Evolutionary conservation across 2,797 vertebrate species (phyloP), one percentile per base, ranked within the genome.

Genomic region (Channallabes apus): DNA sequence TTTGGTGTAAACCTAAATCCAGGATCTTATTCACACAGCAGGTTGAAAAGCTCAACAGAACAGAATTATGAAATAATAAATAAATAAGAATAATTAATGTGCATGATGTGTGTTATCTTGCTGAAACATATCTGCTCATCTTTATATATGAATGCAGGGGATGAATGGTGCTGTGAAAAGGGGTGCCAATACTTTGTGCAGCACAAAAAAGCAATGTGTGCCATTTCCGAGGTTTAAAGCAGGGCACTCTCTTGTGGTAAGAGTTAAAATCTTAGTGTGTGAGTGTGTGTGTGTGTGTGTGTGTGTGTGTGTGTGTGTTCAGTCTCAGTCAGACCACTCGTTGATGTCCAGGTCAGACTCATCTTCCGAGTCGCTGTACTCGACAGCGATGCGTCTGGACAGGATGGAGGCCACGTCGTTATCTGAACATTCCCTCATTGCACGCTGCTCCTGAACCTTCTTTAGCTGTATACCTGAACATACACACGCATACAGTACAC

Each of bases 331-430:
- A 67, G 97, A 94, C 98, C 98, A 99, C 91, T 98, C 97, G 6
- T 97, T 97, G 90, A 97, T 96, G 46, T 99, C 97, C 75, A 97
- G 95, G 67, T 98, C 98, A 11, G 97, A 99, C 87, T 98, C 97
- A 1, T 98, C 97, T 41, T 99, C 97, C 0, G 97, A 97, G 89
- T 98, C 96, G 2, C 96, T 99, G 89, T 97, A 99, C 77, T 99
- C 98, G 87, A 99, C 97, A 3, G 97, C 97, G 51, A 99, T 98
- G 76, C 98, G 97, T 2, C 98, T 95, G n/a, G 97, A 99, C 71
- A 99, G 92, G 88, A 99, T 99, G 61, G 97, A 98, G 85, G 98
- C 98, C 22, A 99, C 97, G 0, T 99, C 97, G 0, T 99, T 97
- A 82, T 97, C 97, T 56, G 97, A 95, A 1, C 96, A 96, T 87